phyloP scores from a whole-genome alignment of 2,797 vertebrate genomes.

The Muscicapa striata region DNA sequence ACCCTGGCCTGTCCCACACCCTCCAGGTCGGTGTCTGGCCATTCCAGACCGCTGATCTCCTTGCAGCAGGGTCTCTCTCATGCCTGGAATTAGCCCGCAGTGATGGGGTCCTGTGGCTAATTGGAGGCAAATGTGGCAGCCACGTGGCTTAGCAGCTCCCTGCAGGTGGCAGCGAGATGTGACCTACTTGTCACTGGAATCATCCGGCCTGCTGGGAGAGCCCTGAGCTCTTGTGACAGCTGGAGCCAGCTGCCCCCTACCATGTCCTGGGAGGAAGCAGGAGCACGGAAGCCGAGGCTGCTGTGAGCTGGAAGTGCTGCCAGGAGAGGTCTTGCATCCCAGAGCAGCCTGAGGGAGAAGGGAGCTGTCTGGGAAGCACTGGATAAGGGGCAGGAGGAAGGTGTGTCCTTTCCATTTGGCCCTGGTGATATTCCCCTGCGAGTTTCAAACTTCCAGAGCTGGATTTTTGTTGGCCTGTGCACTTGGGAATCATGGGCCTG shows the following conservation, averaged over 20 bases:
- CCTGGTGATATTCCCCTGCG: rapidly evolving
- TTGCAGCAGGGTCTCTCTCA: not conserved
- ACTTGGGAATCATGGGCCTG: not conserved
- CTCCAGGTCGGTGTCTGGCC: rapidly evolving
- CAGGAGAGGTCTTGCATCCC: not conserved
- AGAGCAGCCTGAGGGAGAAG: not conserved
- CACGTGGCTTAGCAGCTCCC: not conserved
- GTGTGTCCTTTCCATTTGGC: not conserved
- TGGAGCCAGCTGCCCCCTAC: not conserved
- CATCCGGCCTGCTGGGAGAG: not conserved
- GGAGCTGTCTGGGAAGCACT: not conserved
- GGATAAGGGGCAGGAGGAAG: not conserved
- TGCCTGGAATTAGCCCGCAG: rapidly evolving
- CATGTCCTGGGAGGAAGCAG: not conserved
- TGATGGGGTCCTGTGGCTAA: not conserved
- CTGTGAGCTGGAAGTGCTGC: not conserved
- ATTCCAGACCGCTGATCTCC: rapidly evolving
- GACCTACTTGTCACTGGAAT: conserved; percentile 67
- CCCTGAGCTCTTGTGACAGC: conserved; percentile 40
- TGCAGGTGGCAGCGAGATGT: conserved; percentile 22
- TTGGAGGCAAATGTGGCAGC: not conserved
- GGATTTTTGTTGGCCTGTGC: not conserved
- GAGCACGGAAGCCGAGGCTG: not conserved
- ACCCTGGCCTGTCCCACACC: rapidly evolving
- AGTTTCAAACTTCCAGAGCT: not conserved